phyloP scores from a whole-genome alignment of 2,113 vertebrate species.

The Coregonus clupeaformis region DNA sequence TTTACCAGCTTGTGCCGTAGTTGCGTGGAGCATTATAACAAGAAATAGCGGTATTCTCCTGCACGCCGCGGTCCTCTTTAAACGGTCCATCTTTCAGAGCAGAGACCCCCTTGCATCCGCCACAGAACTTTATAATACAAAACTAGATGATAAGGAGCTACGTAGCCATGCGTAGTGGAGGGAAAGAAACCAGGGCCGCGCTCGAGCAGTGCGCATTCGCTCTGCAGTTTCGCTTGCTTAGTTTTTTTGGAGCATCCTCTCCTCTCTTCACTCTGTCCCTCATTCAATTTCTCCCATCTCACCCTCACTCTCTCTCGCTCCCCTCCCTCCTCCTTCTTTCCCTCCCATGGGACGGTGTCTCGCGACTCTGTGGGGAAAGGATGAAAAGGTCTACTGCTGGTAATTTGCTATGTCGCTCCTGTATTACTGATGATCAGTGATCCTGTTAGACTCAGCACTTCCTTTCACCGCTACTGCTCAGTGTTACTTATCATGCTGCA shows the following conservation, averaged over 20 bases:
- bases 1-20: conserved; percentile 66
- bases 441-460: background rate
- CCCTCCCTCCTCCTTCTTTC: conserved; percentile 43
- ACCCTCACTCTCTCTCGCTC: conserved; percentile 54
- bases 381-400: conserved; percentile 22
- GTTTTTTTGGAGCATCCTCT: conserved; percentile 63
- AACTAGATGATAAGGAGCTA: conserved; percentile 36
- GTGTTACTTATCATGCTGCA: background rate
- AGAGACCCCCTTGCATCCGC: conserved; percentile 47
- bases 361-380: conserved; percentile 22
- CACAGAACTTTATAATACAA: conserved; percentile 42
- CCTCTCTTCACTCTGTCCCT: conserved; percentile 55
- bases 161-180: conserved; percentile 58
- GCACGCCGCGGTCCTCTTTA: conserved; percentile 52
- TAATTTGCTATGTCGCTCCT: conserved; percentile 43
- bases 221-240: conserved; percentile 52
- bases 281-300: conserved; percentile 67
- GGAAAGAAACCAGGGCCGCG: conserved; percentile 4
- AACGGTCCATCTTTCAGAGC: conserved; percentile 63
- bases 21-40: conserved; percentile 53
- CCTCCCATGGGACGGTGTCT: conserved; percentile 58
- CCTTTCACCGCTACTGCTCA: background rate
- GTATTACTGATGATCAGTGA: background rate
- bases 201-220: conserved; percentile 15
- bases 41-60: conserved; percentile 56